Evolutionary conservation across 1,140 invertebrate genomes (phyloP), one percentile per base, ranked within the genome.

Genomic region (Daktulosphaira vitifoliae): DNA sequence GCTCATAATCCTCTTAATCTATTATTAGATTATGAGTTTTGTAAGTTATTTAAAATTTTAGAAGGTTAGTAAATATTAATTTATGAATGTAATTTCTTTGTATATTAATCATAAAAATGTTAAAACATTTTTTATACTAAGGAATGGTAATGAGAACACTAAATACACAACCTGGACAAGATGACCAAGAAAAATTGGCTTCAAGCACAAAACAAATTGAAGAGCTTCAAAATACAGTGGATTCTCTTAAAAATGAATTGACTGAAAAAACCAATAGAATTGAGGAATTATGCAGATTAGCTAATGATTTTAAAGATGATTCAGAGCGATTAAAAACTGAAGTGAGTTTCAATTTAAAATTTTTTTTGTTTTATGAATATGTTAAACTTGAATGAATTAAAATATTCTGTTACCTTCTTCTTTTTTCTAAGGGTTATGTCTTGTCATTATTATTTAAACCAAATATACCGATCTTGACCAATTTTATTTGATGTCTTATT

Each of bases 21-120:
- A 18, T 77, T 96, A 23, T 81, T 98, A 54, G 96, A 99, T 76
- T 92, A 92, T 76, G 90, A 97, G 75, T 99, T 98, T 78, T 96
- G 92, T 72, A 84, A 84, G 71, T 76, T 96, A 11, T 90, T 90
- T 70, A 92, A 91, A 78, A 79, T 79, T 9, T 73, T 89, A 23
- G 87, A 91, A 80, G 79, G 84, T 84, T 70, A 6, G 29, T 68
- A 20, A 13, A 38, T 51, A 11, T 48, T 23, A 48, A 2, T 22
- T 22, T 48, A 22, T 22, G 22, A 20, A 20, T 20, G 5, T 46
- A 20, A 3, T 3, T 5, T 42, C 13, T 42, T 15, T 37, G 33
- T 7, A 37, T 37, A 37, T 37, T 7, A 37, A 37, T 37, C 13
- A 37, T 37, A 37, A 37, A 37, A 7, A 37, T 13, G 13, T n/a